Percentiles rank a stretch among this genome's conserved stretches.
Conservation (phyloP, 2,113 vertebrate species). For the Narcine bancroftii region DNA sequence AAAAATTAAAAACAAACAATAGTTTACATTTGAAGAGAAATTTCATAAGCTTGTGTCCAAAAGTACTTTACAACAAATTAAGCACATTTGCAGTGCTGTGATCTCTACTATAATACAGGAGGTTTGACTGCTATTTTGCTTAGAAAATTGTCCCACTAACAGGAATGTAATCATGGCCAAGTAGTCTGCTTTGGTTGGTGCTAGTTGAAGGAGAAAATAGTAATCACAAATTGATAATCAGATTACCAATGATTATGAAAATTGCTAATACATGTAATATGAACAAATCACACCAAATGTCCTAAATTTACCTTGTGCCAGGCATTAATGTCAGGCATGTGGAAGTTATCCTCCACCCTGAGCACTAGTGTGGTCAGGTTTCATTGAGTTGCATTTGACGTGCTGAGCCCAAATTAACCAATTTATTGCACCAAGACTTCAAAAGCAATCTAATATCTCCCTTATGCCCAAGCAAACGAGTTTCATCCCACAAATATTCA, state of each 20-base stretch:
- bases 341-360: background rate
- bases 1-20: background rate
- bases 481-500: background rate
- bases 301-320: background rate
- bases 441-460: background rate
- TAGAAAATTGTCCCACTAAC: background rate
- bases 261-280: background rate
- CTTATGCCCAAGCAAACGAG: background rate
- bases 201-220: background rate
- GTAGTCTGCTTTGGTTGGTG: background rate
- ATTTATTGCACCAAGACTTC: background rate
- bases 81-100: background rate
- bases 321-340: background rate
- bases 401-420: background rate
- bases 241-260: background rate
- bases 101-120: background rate
- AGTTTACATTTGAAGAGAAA: background rate
- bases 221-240: background rate
- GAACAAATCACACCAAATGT: background rate
- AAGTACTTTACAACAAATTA: background rate
- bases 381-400: background rate
- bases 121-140: background rate
- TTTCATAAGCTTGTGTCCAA: background rate
- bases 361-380: background rate
- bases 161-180: background rate